These are phyloP conservation scores for Acleris literana DNA, from an alignment of 2,888 invertebrate genomes.

Conservation along the genomic window DNA sequence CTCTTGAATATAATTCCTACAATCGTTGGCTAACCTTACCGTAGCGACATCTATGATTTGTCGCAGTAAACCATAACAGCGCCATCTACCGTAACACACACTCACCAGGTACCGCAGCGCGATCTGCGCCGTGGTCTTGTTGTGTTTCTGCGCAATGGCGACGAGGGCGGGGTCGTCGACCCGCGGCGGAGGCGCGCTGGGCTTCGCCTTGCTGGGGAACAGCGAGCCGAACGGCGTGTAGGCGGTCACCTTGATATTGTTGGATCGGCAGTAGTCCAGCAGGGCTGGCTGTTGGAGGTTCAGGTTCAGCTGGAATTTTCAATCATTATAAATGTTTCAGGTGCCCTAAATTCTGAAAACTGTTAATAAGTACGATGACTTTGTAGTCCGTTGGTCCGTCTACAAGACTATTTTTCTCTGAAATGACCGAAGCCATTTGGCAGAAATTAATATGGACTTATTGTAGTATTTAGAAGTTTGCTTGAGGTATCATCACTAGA, in stretches of 20 bases:
- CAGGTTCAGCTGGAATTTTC: conserved; percentile 77
- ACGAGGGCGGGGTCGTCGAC: conserved; percentile 80
- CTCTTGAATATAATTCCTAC: no score
- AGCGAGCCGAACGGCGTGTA: conserved; percentile 89
- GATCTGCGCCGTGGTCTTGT: conserved; percentile 86
- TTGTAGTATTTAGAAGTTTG: no score
- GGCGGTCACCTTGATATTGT: conserved; percentile 86
- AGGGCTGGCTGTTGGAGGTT: conserved; percentile 88
- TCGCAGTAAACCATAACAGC: neutral
- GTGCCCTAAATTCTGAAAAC: no score
- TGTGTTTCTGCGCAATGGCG: conserved; percentile 83
- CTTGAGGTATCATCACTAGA: no score
- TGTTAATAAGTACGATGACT: no score
- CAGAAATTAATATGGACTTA: no score
- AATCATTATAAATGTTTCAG: no score
- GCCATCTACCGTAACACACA: conserved; percentile 28
- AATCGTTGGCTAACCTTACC: no score
- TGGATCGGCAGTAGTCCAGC: conserved; percentile 86
- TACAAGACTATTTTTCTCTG: no score
- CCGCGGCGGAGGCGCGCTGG: conserved; percentile 78
- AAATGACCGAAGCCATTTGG: no score
- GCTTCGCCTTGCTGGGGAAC: conserved; percentile 67
- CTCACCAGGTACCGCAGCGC: conserved; percentile 86
- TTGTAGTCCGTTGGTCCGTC: no score
- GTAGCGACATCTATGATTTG: no score